These are phyloP conservation scores for Ameiurus melas DNA, from an alignment of 2,113 vertebrate genomes.

Conservation along the genomic window DNA sequence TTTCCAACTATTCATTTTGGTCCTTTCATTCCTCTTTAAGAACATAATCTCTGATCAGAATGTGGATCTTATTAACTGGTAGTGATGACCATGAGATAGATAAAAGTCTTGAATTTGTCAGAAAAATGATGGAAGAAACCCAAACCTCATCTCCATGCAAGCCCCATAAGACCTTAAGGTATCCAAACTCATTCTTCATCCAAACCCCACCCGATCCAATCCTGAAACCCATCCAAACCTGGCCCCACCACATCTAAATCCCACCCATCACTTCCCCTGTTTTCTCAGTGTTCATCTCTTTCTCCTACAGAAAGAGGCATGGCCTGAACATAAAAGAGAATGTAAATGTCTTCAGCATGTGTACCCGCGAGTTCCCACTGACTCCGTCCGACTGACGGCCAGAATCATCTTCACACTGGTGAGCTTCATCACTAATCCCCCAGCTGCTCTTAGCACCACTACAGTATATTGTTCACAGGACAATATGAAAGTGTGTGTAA, in stretches of 20 bases:
- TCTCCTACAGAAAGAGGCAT: slow-evolving; percentile 81
- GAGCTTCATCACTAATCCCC: slow-evolving; percentile 51
- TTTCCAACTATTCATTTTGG: not conserved
- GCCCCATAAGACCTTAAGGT: no score
- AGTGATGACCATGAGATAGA: not conserved
- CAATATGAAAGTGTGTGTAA: not conserved
- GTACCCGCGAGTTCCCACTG: slow-evolving; percentile 82
- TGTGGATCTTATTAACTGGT: not conserved
- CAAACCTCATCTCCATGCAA: not conserved
- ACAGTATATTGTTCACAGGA: not conserved
- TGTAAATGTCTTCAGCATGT: slow-evolving; percentile 83
- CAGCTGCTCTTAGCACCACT: not conserved
- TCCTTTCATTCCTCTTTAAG: not conserved
- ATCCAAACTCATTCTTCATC: not conserved
- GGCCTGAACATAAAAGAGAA: slow-evolving; percentile 86
- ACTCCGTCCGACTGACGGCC: slow-evolving; percentile 87
- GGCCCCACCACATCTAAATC: not conserved
- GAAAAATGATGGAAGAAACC: not conserved
- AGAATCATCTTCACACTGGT: slow-evolving; percentile 87
- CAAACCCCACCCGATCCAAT: not conserved
- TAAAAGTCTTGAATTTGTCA: not conserved
- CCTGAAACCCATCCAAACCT: not conserved
- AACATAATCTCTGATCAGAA: not conserved
- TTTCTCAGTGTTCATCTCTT: not conserved
- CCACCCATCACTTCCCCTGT: not conserved